Evolutionary conservation across 2,797 vertebrate genomes (phyloP).

Genomic region (Australoheros facetus): DNA sequence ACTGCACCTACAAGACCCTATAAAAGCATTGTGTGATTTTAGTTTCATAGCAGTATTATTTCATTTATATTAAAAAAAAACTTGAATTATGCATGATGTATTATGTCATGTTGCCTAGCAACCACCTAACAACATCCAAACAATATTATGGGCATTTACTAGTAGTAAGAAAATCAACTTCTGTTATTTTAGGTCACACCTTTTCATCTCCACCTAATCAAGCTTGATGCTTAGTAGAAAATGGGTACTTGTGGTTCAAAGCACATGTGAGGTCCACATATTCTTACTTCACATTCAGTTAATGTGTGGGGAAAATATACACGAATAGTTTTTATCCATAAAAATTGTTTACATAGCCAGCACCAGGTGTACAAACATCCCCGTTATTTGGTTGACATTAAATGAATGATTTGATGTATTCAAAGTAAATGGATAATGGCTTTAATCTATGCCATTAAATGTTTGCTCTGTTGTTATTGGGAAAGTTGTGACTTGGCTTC

Average conservation of each 20-base stretch:
- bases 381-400: not conserved
- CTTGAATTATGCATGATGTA: not conserved
- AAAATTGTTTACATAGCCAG: not conserved
- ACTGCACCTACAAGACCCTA: not conserved
- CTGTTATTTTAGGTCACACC: not conserved
- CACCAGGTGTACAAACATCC: slow-evolving; percentile 8
- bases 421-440: slow-evolving; percentile 15
- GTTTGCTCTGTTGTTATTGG: not conserved
- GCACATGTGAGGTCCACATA: not conserved
- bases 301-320: not conserved
- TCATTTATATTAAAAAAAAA: not conserved
- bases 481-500: slow-evolving; percentile 9
- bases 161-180: too few relatives aligned
- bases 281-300: not conserved
- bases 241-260: not conserved
- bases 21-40: not conserved
- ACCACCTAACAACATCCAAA: not conserved
- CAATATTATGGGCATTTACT: not conserved
- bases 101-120: not conserved
- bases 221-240: not conserved
- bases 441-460: slow-evolving; percentile 14
- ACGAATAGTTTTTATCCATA: not conserved
- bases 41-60: not conserved
- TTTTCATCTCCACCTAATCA: not conserved
- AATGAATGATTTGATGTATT: slow-evolving; percentile 10